Evolutionary conservation across 2,113 vertebrate species (phyloP).

Genomic region (Ammodytes marinus): DNA sequence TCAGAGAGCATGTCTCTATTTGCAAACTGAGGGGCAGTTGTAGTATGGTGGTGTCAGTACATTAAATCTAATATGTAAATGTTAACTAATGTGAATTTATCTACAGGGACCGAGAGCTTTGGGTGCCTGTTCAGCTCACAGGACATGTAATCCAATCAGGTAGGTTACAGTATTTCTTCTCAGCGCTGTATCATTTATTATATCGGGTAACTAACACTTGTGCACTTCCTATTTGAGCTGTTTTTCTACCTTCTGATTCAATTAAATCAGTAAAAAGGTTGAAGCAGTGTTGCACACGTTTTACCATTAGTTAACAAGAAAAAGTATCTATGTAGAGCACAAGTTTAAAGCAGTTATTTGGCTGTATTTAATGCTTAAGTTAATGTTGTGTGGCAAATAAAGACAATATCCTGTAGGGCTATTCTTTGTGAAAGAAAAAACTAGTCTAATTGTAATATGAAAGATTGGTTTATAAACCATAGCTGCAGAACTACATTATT

Average conservation of each 20-base stretch:
- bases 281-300: neutral
- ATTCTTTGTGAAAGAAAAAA: neutral
- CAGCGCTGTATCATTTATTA: neutral
- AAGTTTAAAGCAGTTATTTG: neutral
- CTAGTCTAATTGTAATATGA: neutral
- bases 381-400: too few relatives aligned
- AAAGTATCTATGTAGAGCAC: neutral
- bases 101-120: conserved; percentile 49
- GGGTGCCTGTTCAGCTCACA: conserved; percentile 21
- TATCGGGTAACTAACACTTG: neutral
- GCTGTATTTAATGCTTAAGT: neutral
- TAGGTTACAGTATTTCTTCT: conserved; percentile 22
- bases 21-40: neutral
- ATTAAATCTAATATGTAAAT: conserved; percentile 18
- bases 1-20: neutral
- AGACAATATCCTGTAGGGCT: neutral
- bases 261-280: neutral
- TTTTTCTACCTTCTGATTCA: neutral
- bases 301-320: neutral
- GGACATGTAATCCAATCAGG: conserved; percentile 49
- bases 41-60: neutral
- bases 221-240: neutral
- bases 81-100: neutral
- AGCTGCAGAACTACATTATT: neutral
- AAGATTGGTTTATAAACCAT: neutral